phyloP scores from a whole-genome alignment of 1,140 invertebrate genomes.

The Drosophila obscura region DNA sequence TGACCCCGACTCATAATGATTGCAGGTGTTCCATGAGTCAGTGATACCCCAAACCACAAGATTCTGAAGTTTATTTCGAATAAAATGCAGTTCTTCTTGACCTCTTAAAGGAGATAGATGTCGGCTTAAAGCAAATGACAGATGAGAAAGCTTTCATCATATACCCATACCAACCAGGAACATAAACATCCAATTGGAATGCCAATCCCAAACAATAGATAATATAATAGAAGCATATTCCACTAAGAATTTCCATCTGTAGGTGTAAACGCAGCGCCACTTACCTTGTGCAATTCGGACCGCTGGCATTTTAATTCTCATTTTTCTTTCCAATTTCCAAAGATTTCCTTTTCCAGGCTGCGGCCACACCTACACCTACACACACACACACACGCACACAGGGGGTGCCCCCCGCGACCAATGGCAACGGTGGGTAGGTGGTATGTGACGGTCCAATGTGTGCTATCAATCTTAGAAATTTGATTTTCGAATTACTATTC shows the following conservation, averaged over 20 bases:
- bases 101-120: not conserved
- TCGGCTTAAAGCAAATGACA: not conserved
- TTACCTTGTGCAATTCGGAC: slow-evolving; percentile 96
- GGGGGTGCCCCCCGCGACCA: slow-evolving; percentile 34
- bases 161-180: slow-evolving; percentile 1
- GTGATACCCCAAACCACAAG: too few species aligned
- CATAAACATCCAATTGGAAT: slow-evolving; percentile 28
- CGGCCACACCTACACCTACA: not conserved
- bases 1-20: too few species aligned
- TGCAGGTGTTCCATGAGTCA: too few species aligned
- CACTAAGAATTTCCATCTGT: too few species aligned
- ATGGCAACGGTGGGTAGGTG: too few species aligned
- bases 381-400: too few species aligned
- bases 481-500: too few species aligned
- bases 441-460: too few species aligned
- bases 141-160: slow-evolving; percentile 6
- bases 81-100: not conserved
- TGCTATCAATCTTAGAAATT: too few species aligned
- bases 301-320: slow-evolving; percentile 98
- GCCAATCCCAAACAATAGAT: not conserved
- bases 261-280: slow-evolving; percentile 20
- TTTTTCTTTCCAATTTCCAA: slow-evolving; percentile 86
- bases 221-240: too few species aligned
- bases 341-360: slow-evolving; percentile 59
- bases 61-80: too few species aligned